Conservation (phyloP, 2,888 invertebrate genomes). For the Venusia cambrica region DNA sequence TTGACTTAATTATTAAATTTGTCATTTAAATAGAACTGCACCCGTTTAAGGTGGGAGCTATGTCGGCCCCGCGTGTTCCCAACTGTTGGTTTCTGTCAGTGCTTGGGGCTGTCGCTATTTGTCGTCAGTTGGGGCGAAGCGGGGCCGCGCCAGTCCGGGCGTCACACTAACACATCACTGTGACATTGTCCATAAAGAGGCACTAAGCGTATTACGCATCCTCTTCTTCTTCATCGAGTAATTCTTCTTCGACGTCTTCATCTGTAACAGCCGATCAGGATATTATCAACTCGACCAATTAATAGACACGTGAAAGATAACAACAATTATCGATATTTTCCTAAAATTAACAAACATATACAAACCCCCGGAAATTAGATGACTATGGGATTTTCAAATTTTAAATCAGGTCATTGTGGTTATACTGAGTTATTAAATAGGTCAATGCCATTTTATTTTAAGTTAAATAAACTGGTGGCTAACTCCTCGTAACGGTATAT, state of each 20-base stretch:
- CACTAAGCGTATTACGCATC: conserved; percentile 79
- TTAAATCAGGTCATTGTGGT: too few relatives aligned
- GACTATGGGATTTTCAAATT: too few relatives aligned
- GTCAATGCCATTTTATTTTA: conserved; percentile 3
- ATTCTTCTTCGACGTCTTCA: conserved; percentile 75
- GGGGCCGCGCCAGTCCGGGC: conserved; percentile 71
- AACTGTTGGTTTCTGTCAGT: conserved; percentile 54
- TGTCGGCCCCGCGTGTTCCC: conserved; percentile 74
- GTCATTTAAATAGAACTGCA: conserved; percentile 80
- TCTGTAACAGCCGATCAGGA: conserved; percentile 54
- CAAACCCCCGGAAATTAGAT: too few relatives aligned
- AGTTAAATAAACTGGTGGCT: neutral
- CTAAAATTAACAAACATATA: too few relatives aligned
- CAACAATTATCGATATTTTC: neutral
- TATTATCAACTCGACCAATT: conserved; percentile 15
- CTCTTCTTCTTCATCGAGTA: conserved; percentile 75
- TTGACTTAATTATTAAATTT: conserved; percentile 77
- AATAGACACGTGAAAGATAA: neutral
- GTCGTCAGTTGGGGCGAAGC: conserved; percentile 72
- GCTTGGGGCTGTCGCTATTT: conserved; percentile 45
- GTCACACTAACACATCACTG: conserved; percentile 81
- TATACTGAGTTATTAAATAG: neutral
- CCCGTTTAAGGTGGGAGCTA: conserved; percentile 76
- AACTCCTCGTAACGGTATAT: neutral
- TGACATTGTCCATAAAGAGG: conserved; percentile 78